A percentile compares a stretch with the other conserved stretches of the same genome.
phyloP scores from a whole-genome alignment of 1,140 invertebrate species.

The Hypsibius dujardini region DNA sequence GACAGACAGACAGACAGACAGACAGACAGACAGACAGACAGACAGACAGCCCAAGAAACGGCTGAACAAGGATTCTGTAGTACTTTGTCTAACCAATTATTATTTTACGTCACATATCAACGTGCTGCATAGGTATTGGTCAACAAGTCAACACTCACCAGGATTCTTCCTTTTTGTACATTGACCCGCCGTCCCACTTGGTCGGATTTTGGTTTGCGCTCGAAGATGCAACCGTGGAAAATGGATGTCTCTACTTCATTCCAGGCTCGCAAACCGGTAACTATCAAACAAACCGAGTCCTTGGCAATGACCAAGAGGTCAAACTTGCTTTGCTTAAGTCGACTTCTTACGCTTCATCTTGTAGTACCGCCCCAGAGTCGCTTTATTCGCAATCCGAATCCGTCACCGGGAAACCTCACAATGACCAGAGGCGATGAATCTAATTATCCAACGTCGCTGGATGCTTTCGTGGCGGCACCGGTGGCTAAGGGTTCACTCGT shows the following conservation, averaged over 20 bases:
- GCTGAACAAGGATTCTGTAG: neutral
- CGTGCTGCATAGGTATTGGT: neutral
- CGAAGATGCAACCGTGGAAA: conserved; percentile 72
- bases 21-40: no score
- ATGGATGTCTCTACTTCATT: conserved; percentile 82
- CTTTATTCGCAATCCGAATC: conserved; percentile 50
- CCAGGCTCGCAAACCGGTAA: conserved; percentile 71
- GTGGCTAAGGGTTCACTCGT: conserved; percentile 67
- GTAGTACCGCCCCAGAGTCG: conserved; percentile 33
- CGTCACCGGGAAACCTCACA: conserved; percentile 38
- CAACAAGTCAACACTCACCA: conserved; percentile 57
- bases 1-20: no score
- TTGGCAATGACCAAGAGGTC: neutral
- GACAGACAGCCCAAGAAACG: no score
- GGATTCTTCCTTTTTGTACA: conserved; percentile 67
- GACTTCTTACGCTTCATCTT: neutral
- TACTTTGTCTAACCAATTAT: neutral
- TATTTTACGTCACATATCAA: neutral
- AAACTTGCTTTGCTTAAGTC: neutral
- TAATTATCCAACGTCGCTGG: conserved; percentile 45
- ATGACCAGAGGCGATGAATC: conserved; percentile 39
- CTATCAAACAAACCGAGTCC: conserved; percentile 24
- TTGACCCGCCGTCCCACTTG: conserved; percentile 45
- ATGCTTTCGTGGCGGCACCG: conserved; percentile 55
- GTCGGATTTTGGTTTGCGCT: conserved; percentile 85